Percentiles rank a stretch among this genome's conserved stretches.
These are phyloP conservation scores for Wasmannia auropunctata DNA, from an alignment of 1,140 invertebrate species.

Conservation along the genomic window DNA sequence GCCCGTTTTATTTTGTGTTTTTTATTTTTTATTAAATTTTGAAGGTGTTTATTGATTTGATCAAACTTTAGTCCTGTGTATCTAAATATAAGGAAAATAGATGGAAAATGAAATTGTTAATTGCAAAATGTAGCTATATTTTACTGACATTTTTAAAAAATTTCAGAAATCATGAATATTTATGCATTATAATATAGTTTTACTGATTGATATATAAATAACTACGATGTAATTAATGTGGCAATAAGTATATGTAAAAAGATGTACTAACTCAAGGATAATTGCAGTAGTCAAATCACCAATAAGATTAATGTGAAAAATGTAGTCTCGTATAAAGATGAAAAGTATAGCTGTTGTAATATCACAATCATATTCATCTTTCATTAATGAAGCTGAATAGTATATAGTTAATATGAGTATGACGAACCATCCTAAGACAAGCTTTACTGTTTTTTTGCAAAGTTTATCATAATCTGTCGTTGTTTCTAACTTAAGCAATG, in stretches of 20 bases:
- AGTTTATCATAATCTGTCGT: constrained; percentile 1
- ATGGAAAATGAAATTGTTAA: background rate
- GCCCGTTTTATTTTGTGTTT: background rate
- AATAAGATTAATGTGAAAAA: background rate
- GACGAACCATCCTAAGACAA: background rate
- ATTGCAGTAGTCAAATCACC: background rate
- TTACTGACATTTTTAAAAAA: background rate
- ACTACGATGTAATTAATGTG: background rate
- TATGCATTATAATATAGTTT: background rate
- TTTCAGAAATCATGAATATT: background rate
- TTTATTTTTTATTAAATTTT: background rate
- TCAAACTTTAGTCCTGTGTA: constrained; percentile 17
- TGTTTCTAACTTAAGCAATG: background rate
- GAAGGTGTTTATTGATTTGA: background rate
- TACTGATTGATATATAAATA: background rate
- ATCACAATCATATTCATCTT: background rate
- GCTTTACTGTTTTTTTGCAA: background rate
- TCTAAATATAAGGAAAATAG: background rate
- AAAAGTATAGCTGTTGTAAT: background rate
- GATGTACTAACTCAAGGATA: background rate
- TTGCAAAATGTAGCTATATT: background rate
- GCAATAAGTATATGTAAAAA: background rate
- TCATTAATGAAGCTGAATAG: background rate
- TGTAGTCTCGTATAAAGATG: background rate
- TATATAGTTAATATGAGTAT: background rate